Conservation (phyloP, 2,888 invertebrate genomes). For the Xanthorhoe spadicearia region DNA sequence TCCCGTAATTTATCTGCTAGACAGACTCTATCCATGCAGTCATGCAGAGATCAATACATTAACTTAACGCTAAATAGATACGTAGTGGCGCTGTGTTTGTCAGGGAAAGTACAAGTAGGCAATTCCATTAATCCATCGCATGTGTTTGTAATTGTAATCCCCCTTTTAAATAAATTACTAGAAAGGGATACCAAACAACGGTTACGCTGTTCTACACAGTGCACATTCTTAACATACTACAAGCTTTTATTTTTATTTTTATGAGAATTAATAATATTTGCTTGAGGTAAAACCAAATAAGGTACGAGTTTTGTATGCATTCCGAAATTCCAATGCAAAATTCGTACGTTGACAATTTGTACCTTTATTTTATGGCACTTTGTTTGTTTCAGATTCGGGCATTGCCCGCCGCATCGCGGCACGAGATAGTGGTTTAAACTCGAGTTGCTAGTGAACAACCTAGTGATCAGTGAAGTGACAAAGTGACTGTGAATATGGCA, state of each 20-base stretch:
- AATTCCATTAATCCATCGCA: conserved; percentile 49
- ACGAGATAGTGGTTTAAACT: conserved; percentile 54
- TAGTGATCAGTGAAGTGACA: conserved; percentile 76
- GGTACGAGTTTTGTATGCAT: neutral
- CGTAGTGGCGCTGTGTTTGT: conserved; percentile 13
- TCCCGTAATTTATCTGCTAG: neutral
- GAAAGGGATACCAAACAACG: conserved; percentile 47
- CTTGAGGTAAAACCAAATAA: neutral
- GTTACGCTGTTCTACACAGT: conserved; percentile 20
- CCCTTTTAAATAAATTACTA: conserved; percentile 55
- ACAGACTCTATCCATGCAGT: neutral
- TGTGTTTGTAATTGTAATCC: conserved; percentile 43
- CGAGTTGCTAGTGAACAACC: conserved; percentile 60
- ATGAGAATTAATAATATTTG: neutral
- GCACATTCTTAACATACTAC: conserved; percentile 1
- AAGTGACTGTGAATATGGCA: conserved; percentile 71
- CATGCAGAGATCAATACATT: conserved; percentile 11
- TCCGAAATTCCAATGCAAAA: conserved; percentile 2
- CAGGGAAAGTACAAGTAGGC: conserved; percentile 42
- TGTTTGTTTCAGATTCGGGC: conserved; percentile 78
- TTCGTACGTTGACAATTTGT: neutral
- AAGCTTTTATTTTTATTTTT: neutral
- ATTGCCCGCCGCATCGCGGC: conserved; percentile 79
- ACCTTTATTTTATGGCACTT: conserved; percentile 23
- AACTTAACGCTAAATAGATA: neutral